Conservation (phyloP, 2,797 vertebrate genomes). For the Yasuhikotakia modesta region DNA sequence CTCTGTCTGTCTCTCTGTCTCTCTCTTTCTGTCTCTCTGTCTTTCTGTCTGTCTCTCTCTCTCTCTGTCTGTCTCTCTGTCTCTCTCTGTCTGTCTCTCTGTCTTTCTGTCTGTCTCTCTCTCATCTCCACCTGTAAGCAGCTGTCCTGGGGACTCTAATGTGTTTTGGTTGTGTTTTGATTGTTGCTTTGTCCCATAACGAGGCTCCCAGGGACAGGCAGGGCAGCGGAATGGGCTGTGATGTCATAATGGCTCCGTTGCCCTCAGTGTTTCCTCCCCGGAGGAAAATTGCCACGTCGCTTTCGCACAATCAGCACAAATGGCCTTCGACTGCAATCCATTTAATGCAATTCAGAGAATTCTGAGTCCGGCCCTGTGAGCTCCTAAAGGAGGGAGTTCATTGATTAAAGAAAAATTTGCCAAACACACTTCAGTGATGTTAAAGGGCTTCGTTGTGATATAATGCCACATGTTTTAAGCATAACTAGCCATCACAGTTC, state of each 20-base stretch:
- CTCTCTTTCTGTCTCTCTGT: too few relatives aligned
- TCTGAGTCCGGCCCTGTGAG: constrained; percentile 6
- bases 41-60: too few relatives aligned
- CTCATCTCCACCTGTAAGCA: not conserved
- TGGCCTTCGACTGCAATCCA: constrained; percentile 12
- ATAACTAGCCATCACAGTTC: not conserved
- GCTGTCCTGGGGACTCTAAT: not conserved
- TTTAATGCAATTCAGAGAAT: constrained; percentile 13
- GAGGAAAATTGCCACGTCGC: constrained; percentile 20
- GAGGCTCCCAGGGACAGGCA: constrained; percentile 18
- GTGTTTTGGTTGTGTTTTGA: constrained; percentile 14
- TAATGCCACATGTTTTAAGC: not conserved
- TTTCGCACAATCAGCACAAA: constrained; percentile 43
- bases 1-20: too few relatives aligned
- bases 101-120: too few relatives aligned
- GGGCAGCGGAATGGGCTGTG: constrained; percentile 30
- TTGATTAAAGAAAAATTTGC: constrained; percentile 27
- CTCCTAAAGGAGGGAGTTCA: constrained; percentile 22
- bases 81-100: not conserved
- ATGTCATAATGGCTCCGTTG: constrained; percentile 22
- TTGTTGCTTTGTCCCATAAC: constrained; percentile 33
- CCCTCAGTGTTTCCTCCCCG: constrained; percentile 31
- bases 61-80: not conserved
- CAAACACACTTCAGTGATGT: constrained; percentile 11
- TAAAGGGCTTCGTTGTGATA: not conserved